phyloP scores from a whole-genome alignment of 2,797 vertebrate genomes.

The Lophotriccus pileatus region DNA sequence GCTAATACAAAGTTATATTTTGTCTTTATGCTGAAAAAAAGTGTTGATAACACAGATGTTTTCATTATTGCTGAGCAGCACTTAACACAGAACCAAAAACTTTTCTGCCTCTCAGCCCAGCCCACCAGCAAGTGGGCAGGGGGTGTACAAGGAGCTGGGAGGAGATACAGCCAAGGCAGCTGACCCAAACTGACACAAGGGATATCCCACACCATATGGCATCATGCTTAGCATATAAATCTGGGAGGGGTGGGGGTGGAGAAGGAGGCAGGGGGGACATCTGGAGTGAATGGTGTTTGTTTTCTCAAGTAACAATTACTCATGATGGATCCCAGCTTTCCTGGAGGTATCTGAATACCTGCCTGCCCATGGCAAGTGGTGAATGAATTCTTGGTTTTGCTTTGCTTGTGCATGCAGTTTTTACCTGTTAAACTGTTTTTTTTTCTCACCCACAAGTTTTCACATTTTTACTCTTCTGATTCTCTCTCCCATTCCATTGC shows the following conservation, averaged over 20 bases:
- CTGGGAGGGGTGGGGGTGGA: background rate
- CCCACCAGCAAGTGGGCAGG: background rate
- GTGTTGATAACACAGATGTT: background rate
- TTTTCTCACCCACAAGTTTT: background rate
- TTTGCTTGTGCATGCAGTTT: background rate
- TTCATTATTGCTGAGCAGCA: fast-evolving
- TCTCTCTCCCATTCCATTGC: background rate
- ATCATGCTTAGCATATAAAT: background rate
- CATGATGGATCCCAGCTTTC: background rate
- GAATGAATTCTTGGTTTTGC: background rate
- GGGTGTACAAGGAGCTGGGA: background rate
- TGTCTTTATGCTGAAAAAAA: background rate
- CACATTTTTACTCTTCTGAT: background rate
- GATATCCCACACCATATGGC: background rate
- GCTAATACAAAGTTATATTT: background rate
- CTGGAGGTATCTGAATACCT: background rate
- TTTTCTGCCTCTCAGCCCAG: background rate
- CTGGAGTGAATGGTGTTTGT: background rate
- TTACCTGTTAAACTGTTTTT: background rate
- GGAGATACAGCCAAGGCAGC: background rate
- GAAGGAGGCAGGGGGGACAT: background rate
- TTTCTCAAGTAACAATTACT: background rate
- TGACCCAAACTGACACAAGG: background rate
- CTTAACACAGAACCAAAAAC: background rate
- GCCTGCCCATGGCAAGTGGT: background rate